phyloP scores from a whole-genome alignment of 2,113 vertebrate genomes.

The Phyllopteryx taeniolatus region DNA sequence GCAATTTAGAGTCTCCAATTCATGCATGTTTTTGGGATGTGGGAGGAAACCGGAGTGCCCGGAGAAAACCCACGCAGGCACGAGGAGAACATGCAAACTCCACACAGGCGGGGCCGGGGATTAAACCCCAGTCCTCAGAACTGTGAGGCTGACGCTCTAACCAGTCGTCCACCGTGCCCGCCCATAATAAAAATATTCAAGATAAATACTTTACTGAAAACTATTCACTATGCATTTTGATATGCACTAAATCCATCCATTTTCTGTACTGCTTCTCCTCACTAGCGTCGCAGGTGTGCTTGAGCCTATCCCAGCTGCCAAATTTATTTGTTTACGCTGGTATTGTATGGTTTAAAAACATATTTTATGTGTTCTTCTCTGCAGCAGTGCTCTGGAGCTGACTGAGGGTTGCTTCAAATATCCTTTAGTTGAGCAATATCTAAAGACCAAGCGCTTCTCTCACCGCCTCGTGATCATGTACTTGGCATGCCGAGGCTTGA shows the following conservation, averaged over 20 bases:
- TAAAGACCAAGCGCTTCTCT: conserved; percentile 85
- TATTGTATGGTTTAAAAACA: background rate
- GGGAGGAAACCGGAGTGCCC: no score
- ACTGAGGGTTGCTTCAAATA: conserved; percentile 87
- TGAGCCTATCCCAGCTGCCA: background rate
- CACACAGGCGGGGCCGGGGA: no score
- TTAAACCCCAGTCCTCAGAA: no score
- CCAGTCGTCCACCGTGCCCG: no score
- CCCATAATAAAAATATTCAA: background rate
- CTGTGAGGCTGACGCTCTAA: no score
- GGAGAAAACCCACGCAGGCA: no score
- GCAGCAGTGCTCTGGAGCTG: conserved; percentile 80
- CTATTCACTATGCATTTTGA: background rate
- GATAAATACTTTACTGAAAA: background rate
- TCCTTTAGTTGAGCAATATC: conserved; percentile 92
- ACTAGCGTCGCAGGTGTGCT: no score
- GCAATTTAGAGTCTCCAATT: no score
- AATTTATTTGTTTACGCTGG: background rate
- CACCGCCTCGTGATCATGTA: conserved; percentile 81
- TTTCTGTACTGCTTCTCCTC: no score
- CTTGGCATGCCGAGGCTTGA: conserved; percentile 79
- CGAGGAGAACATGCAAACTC: no score
- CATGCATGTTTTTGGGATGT: no score
- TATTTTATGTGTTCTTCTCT: conserved; percentile 4
- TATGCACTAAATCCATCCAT: background rate